These are phyloP conservation scores for Sinodicranocentrus sp. DNA, from an alignment of 2,888 invertebrate genomes.

Conservation along the genomic window DNA sequence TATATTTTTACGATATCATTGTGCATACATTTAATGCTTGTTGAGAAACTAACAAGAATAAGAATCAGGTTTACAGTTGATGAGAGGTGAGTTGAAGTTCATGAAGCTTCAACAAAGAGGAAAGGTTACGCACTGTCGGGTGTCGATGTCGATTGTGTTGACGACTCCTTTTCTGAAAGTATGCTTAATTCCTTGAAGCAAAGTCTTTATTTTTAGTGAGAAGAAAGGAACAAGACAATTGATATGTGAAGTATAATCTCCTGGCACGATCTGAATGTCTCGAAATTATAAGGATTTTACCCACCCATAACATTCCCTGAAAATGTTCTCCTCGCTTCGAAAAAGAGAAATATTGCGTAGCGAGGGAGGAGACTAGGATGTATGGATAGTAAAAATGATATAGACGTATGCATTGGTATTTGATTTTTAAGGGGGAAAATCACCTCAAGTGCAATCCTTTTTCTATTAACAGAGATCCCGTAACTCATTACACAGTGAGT, in stretches of 20 bases:
- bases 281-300: no score
- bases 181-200: background rate
- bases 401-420: no score
- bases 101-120: conserved; percentile 13
- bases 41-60: no score
- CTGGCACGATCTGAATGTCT: no score
- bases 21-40: background rate
- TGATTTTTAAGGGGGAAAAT: no score
- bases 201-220: no score
- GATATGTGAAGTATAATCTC: background rate
- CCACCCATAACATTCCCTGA: no score
- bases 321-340: no score
- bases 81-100: conserved; percentile 33
- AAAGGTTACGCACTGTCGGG: conserved; percentile 31
- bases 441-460: no score
- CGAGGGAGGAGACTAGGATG: no score
- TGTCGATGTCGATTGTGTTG: background rate
- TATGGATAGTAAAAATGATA: no score
- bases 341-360: no score
- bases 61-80: conserved; percentile 25
- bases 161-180: background rate
- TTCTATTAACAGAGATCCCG: background rate
- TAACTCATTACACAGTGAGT: conserved; percentile 3
- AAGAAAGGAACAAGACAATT: conserved; percentile 6
- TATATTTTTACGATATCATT: background rate